phyloP scores from a whole-genome alignment of 2,797 vertebrate species.

The Pteropus rufus region DNA sequence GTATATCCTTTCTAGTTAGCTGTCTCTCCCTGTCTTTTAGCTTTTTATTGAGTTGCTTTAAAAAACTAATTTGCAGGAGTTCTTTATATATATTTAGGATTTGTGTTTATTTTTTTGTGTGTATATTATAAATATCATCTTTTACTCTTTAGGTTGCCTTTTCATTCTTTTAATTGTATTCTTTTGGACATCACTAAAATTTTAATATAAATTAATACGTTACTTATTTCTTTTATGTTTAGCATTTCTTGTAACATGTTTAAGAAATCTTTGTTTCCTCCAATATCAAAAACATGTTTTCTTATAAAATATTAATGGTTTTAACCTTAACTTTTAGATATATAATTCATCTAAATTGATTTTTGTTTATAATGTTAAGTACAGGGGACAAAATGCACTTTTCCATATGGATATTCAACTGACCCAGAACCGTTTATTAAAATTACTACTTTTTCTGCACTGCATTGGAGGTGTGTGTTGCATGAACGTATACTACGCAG shows the following conservation, averaged over 20 bases:
- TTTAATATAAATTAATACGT: background rate
- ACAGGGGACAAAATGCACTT: background rate
- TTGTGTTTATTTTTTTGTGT: background rate
- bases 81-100: background rate
- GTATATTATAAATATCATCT: background rate
- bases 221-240: background rate
- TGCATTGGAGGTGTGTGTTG: background rate
- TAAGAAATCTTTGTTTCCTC: background rate
- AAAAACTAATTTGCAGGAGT: background rate
- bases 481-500: background rate
- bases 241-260: background rate
- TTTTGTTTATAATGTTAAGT: background rate
- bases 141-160: background rate
- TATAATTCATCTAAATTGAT: background rate
- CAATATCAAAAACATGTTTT: background rate
- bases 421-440: background rate
- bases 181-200: background rate
- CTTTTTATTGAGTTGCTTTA: background rate
- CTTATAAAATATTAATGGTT: background rate
- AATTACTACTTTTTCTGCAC: background rate
- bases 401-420: background rate
- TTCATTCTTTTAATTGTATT: background rate
- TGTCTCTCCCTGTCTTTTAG: background rate
- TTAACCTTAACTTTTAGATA: background rate
- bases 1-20: background rate